These are phyloP conservation scores for Desmophyllum pertusum DNA, from an alignment of 92 coral and sea anemone species.

Conservation along the genomic window DNA sequence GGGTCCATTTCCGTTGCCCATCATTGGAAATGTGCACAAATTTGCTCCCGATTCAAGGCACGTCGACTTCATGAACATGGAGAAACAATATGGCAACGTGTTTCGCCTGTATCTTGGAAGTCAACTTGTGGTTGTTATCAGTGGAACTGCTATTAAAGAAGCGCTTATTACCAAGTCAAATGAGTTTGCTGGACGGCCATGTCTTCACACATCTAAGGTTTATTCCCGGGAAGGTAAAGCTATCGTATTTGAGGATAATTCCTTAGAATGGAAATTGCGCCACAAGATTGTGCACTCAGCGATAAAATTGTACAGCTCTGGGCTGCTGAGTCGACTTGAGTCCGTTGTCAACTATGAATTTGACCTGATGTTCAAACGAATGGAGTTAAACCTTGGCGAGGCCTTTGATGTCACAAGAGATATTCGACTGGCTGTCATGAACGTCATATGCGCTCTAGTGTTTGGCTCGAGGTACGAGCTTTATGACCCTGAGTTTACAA, in stretches of 20 bases:
- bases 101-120: conserved; percentile 71
- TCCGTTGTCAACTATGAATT: not conserved
- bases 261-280: not conserved
- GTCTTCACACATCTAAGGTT: not conserved
- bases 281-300: not conserved
- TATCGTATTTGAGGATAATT: not conserved
- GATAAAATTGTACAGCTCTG: no score
- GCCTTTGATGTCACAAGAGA: not conserved
- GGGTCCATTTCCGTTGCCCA: not conserved
- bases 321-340: not conserved
- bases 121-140: conserved; percentile 62
- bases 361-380: not conserved
- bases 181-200: not conserved
- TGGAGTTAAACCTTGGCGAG: not conserved
- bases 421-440: not conserved
- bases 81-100: conserved; percentile 63
- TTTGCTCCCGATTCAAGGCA: conserved; percentile 42
- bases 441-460: not conserved
- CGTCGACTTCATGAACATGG: conserved; percentile 61
- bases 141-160: not conserved
- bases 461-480: not conserved
- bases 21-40: conserved; percentile 50
- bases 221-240: not conserved
- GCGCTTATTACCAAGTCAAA: not conserved
- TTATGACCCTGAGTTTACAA: not conserved